A percentile compares a stretch with the other conserved stretches of the same genome.
phyloP scores from a whole-genome alignment of 2,797 vertebrate genomes.

The Vipera latastei region DNA sequence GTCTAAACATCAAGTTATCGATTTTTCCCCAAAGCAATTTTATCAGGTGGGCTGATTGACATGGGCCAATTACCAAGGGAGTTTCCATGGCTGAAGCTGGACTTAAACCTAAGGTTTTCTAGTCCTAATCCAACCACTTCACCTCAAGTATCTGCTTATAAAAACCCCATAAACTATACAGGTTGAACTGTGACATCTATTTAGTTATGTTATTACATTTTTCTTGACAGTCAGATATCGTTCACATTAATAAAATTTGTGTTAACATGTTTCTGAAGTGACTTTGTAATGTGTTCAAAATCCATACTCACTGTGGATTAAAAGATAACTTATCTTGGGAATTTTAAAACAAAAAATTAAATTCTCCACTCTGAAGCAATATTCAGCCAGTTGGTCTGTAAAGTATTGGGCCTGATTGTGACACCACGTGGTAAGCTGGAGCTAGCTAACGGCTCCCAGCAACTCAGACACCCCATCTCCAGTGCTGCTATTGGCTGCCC shows the following conservation, averaged over 20 bases:
- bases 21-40: too few relatives aligned
- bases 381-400: background rate
- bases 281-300: constrained; percentile 49
- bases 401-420: too few relatives aligned
- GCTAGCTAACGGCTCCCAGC: too few relatives aligned
- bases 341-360: constrained; percentile 3
- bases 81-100: too few relatives aligned
- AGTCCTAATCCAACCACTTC: too few relatives aligned
- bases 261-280: constrained; percentile 49
- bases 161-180: background rate
- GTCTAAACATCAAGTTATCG: too few relatives aligned
- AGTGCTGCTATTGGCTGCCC: too few relatives aligned
- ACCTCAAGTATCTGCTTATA: constrained; percentile 10
- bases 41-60: too few relatives aligned
- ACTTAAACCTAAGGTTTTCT: too few relatives aligned
- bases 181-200: constrained; percentile 16
- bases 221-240: constrained; percentile 54
- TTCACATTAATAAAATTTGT: constrained; percentile 30
- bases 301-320: background rate
- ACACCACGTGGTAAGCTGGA: too few relatives aligned
- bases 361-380: background rate
- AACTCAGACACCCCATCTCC: too few relatives aligned
- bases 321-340: constrained; percentile 44
- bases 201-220: constrained; percentile 46
- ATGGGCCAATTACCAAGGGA: too few relatives aligned